Conservation (phyloP, 2,797 vertebrate genomes). For the Anisognathus igniventris region DNA sequence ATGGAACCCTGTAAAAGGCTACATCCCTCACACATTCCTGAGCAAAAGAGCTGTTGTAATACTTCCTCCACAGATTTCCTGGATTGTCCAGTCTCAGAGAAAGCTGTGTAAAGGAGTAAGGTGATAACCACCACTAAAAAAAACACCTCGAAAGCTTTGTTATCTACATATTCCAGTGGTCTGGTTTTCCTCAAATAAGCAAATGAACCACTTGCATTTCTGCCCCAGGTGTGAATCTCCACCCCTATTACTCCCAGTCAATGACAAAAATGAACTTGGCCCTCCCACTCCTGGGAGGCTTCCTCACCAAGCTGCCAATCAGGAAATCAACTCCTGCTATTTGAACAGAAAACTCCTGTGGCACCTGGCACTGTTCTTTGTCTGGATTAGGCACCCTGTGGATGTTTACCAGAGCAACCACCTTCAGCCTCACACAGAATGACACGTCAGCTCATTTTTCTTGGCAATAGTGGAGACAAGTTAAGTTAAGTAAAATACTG, state of each 20-base stretch:
- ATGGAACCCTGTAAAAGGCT: not conserved
- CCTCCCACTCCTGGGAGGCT: not conserved
- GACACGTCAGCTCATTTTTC: not conserved
- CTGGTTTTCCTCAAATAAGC: not conserved
- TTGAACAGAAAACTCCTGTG: not conserved
- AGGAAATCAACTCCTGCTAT: not conserved
- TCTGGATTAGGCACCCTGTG: not conserved
- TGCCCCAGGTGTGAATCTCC: not conserved
- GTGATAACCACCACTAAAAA: not conserved
- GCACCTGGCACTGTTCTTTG: not conserved
- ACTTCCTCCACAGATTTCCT: not conserved
- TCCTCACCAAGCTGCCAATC: not conserved
- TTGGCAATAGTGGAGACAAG: not conserved
- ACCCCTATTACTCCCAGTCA: not conserved
- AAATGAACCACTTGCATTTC: not conserved
- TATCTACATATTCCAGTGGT: not conserved
- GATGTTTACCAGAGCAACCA: not conserved
- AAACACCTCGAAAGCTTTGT: not conserved
- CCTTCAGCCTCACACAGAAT: not conserved
- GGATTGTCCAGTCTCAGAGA: not conserved
- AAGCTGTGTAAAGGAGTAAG: not conserved
- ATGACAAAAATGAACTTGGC: not conserved
- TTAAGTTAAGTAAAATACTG: not conserved
- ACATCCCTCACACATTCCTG: rapidly evolving
- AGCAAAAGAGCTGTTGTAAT: not conserved